Base-by-base conservation (phyloP, 1,140 invertebrate genomes). In the Drosophila funebris region DNA sequence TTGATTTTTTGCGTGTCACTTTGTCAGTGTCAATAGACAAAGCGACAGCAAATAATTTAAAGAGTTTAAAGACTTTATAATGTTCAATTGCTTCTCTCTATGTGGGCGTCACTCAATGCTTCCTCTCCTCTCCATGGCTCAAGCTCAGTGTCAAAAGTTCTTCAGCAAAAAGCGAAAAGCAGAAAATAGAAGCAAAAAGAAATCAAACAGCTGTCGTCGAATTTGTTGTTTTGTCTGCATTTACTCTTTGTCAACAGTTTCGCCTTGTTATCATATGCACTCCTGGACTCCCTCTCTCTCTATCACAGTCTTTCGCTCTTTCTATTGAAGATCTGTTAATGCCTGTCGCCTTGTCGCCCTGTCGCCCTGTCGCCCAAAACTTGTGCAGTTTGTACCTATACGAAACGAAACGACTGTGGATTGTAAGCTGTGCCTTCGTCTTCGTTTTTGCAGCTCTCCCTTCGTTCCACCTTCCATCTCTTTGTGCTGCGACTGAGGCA, bases 1-100 rank as follows among this genome's bases (percentile, higher is more conserved):
- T 80, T 63, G 56, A 71, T 75, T 87, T 82, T 83, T 67, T 82
- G 83, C 75, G 67, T 83, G 78, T 88, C 78, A 88, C 83, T 87
- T 83, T 87, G 83, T 87, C 83, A 87, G 66, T 76, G 82, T 83
- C 82, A 73, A 43, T 18, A 9, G n/a, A 71, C 70, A 69, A 31
- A 56, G 41, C 27, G 33, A 53, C 16, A 52, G 11, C 54, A 14
- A 37, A 27, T 66, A 24, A 52, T 33, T 39, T 69, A 29, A 41
- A 58, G 63, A 68, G 58, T 37, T 62, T 69, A 50, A 66, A 69
- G 68, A 37, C 57, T 60, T 43, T 43, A 78, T 57, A 48, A 37
- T 22, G 33, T 46, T 16, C 66, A 53, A 61, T 68, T 41, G 39
- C 29, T 33, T 46, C 13, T 46, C 13, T 31, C 11, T 36, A 18